These are phyloP conservation scores for Eretmocerus hayati DNA, from an alignment of 2,888 invertebrate species.

Conservation along the genomic window DNA sequence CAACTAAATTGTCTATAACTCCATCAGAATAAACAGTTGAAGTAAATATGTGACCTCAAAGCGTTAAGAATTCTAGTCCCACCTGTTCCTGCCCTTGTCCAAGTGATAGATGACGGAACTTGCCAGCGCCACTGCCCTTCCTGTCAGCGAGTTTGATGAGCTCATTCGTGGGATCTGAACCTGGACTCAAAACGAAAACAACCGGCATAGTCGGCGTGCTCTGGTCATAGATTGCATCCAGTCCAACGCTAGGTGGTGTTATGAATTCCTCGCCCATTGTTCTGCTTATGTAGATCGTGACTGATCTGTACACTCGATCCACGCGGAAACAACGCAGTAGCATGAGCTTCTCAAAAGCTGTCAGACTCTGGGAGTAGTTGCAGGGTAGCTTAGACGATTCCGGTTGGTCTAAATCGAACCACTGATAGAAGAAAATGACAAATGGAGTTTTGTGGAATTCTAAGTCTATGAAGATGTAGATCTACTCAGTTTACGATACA, in stretches of 20 bases:
- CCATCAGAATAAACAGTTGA: too few relatives aligned
- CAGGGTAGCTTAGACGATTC: constrained; percentile 67
- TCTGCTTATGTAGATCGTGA: constrained; percentile 72
- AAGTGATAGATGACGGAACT: constrained; percentile 81
- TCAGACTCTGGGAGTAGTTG: constrained; percentile 56
- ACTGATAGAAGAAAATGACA: constrained; percentile 51
- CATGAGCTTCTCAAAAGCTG: constrained; percentile 69
- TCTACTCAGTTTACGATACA: too few relatives aligned
- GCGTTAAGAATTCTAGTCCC: too few relatives aligned
- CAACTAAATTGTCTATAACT: too few relatives aligned
- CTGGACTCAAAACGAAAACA: constrained; percentile 88
- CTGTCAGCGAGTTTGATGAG: constrained; percentile 71
- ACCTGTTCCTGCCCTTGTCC: constrained; percentile 91
- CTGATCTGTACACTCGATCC: constrained; percentile 80
- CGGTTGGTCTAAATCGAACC: constrained; percentile 80
- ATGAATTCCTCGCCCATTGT: constrained; percentile 84
- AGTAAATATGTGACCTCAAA: too few relatives aligned
- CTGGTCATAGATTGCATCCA: constrained; percentile 78
- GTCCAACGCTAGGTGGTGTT: constrained; percentile 70
- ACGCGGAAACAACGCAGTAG: constrained; percentile 82
- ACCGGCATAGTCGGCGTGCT: constrained; percentile 78
- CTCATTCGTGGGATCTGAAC: constrained; percentile 87
- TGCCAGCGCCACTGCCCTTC: constrained; percentile 58
- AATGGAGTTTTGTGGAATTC: too few relatives aligned
- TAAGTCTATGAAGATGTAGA: too few relatives aligned